Conservation (phyloP, 1,140 invertebrate species). For the Rhysida immarginata region DNA sequence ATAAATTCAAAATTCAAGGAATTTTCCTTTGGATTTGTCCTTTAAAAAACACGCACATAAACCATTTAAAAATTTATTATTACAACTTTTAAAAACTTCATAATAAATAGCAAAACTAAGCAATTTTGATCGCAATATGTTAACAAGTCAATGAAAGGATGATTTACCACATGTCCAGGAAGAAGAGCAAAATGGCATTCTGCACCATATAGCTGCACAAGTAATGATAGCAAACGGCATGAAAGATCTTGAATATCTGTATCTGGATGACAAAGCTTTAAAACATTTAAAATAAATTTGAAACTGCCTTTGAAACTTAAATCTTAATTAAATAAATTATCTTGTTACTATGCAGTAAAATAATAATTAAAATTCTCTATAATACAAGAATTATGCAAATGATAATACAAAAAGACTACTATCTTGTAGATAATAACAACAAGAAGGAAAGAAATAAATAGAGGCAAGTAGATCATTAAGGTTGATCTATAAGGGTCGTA, state of each 20-base stretch:
- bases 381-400: neutral
- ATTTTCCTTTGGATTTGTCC: neutral
- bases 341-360: too few relatives aligned
- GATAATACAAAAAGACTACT: neutral
- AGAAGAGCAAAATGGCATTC: conserved; percentile 6
- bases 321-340: neutral
- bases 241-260: neutral
- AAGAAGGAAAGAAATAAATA: neutral
- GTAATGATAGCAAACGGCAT: neutral
- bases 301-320: neutral
- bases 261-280: neutral
- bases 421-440: neutral
- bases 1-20: neutral
- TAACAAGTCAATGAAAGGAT: neutral
- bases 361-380: neutral
- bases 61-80: neutral
- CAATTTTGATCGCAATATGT: neutral
- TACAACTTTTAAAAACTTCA: neutral
- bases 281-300: neutral
- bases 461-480: neutral
- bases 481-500: too few relatives aligned
- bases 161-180: neutral
- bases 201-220: conserved; percentile 1
- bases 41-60: too few relatives aligned
- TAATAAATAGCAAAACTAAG: neutral